Evolutionary conservation across 2,797 vertebrate species (phyloP).

Genomic region (Gobio occitaniae): DNA sequence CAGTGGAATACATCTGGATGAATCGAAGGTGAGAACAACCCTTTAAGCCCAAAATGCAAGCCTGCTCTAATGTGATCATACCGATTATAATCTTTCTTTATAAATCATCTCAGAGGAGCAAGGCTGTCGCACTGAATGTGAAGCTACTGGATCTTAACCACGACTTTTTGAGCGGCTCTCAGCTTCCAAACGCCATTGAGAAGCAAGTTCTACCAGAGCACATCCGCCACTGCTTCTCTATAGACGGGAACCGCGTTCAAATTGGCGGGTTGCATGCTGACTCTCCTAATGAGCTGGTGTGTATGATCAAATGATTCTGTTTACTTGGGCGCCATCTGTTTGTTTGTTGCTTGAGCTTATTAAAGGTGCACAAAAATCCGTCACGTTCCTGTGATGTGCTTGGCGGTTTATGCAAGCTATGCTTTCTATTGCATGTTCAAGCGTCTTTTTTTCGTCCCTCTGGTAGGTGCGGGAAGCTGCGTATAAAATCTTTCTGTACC

Average conservation of each 20-base stretch:
- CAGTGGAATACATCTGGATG: conserved; percentile 96
- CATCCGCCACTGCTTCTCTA: conserved; percentile 82
- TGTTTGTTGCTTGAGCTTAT: conserved; percentile 3
- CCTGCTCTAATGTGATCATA: background rate
- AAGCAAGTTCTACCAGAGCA: conserved; percentile 85
- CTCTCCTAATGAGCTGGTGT: conserved; percentile 86
- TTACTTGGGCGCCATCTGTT: background rate
- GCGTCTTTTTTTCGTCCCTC: background rate
- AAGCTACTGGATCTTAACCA: conserved; percentile 90
- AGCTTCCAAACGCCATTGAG: conserved; percentile 87
- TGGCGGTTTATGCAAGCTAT: background rate
- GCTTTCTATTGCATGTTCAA: background rate
- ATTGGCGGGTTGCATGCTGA: conserved; percentile 88
- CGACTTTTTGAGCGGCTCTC: conserved; percentile 85
- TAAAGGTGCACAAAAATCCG: background rate
- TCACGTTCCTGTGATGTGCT: background rate
- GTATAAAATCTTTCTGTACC: conserved; percentile 93
- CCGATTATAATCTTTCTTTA: background rate
- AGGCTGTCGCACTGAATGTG: conserved; percentile 88
- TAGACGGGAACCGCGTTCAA: conserved; percentile 83
- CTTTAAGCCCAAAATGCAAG: background rate
- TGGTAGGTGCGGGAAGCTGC: conserved; percentile 91
- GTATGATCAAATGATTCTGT: conserved; percentile 49
- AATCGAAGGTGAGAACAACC: conserved; percentile 79
- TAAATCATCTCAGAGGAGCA: conserved; percentile 79